Conservation (phyloP, 2,797 vertebrate genomes). For the Danio kyathit region DNA sequence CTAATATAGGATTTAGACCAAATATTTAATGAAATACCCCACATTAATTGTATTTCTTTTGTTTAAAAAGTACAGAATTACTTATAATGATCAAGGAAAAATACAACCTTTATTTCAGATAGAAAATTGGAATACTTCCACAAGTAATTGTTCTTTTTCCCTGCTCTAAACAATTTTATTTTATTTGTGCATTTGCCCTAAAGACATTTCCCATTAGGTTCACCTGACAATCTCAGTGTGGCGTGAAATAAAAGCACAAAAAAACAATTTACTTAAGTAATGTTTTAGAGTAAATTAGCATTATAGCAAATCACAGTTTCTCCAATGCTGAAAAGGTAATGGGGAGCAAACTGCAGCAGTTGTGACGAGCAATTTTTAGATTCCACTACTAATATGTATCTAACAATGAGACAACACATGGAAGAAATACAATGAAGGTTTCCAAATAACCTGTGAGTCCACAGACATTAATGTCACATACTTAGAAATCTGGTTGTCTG, state of each 20-base stretch:
- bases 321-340: conserved; percentile 18
- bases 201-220: conserved; percentile 47
- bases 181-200: conserved; percentile 9
- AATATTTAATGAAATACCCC: too few species aligned
- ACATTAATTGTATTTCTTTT: too few species aligned
- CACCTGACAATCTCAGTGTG: conserved; percentile 37
- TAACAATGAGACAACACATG: too few species aligned
- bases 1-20: too few species aligned
- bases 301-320: conserved; percentile 28
- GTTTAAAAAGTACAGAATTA: too few species aligned
- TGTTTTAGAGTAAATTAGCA: conserved; percentile 30
- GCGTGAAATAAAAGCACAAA: conserved; percentile 34
- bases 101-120: too few species aligned
- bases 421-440: neutral
- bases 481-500: too few species aligned
- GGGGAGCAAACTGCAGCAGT: neutral
- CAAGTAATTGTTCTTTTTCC: conserved; percentile 18
- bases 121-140: neutral
- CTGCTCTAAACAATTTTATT: conserved; percentile 12
- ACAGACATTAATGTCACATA: neutral
- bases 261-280: conserved; percentile 25
- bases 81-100: too few species aligned
- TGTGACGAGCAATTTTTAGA: neutral
- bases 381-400: neutral
- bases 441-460: neutral